A percentile compares a stretch with the other conserved stretches of the same genome.
Conservation (phyloP, 2,797 vertebrate species). For the Myiothlypis chrysogaster region DNA sequence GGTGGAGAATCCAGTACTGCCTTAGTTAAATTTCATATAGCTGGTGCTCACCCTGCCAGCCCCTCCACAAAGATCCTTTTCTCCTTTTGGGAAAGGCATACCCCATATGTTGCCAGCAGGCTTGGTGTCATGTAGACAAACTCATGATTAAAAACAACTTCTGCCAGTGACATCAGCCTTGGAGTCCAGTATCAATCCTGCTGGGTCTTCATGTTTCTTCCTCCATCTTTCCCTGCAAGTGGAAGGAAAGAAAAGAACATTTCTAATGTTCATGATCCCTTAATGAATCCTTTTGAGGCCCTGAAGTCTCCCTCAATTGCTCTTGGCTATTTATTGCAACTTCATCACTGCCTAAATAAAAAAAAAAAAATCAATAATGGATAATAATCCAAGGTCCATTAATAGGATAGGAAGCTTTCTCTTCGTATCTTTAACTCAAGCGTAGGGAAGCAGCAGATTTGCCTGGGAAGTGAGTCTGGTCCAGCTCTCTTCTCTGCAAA, state of each 20-base stretch:
- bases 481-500: not conserved
- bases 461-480: not conserved
- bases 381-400: not conserved
- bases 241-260: not conserved
- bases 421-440: not conserved
- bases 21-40: not conserved
- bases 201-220: not conserved
- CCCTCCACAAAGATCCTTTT: not conserved
- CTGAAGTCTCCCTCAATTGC: not conserved
- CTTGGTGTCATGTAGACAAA: not conserved
- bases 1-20: not conserved
- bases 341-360: not conserved
- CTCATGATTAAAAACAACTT: not conserved
- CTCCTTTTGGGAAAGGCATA: not conserved
- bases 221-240: not conserved
- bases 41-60: not conserved
- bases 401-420: not conserved
- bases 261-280: not conserved
- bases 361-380: not conserved
- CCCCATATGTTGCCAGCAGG: rapidly evolving
- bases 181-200: not conserved
- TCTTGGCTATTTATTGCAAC: not conserved
- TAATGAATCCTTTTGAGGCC: not conserved
- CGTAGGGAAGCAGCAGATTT: not conserved
- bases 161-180: not conserved